Evolutionary conservation across 2,797 vertebrate species (phyloP).

Genomic region (Rhabdophis nuchalis): DNA sequence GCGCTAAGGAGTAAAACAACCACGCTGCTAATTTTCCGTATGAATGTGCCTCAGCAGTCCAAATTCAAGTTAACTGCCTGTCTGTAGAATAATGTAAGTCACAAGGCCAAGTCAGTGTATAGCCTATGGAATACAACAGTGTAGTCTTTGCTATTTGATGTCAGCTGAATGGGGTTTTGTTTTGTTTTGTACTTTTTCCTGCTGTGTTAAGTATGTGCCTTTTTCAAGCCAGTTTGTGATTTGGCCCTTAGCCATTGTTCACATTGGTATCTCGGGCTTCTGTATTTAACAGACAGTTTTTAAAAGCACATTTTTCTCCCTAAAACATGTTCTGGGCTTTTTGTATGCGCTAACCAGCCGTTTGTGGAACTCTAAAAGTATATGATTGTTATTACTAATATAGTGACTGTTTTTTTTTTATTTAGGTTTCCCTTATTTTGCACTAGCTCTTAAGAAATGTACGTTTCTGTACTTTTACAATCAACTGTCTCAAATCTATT

Average conservation of each 20-base stretch:
- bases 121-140: conserved; percentile 49
- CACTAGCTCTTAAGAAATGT: conserved; percentile 72
- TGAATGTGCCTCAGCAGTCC: conserved; percentile 21
- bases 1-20: neutral
- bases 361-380: conserved; percentile 71
- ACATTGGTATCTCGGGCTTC: conserved; percentile 69
- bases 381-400: conserved; percentile 71
- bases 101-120: conserved; percentile 57
- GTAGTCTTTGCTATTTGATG: conserved; percentile 63
- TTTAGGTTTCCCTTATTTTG: conserved; percentile 56
- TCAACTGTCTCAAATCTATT: conserved; percentile 75
- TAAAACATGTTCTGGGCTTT: conserved; percentile 69
- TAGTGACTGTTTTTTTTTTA: conserved; percentile 60
- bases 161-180: conserved; percentile 62
- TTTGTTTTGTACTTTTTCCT: conserved; percentile 63
- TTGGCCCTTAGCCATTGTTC: conserved; percentile 71
- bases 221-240: conserved; percentile 72
- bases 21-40: conserved; percentile 7
- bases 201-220: conserved; percentile 71
- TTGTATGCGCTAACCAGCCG: conserved; percentile 70
- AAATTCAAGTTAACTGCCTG: conserved; percentile 49
- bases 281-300: conserved; percentile 54
- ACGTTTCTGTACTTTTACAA: conserved; percentile 78
- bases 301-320: conserved; percentile 56
- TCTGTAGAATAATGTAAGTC: conserved; percentile 38